Evolutionary conservation across 2,888 invertebrate genomes (phyloP), one percentile per base, ranked within the genome.

Genomic region (Tetranychus truncatus): DNA sequence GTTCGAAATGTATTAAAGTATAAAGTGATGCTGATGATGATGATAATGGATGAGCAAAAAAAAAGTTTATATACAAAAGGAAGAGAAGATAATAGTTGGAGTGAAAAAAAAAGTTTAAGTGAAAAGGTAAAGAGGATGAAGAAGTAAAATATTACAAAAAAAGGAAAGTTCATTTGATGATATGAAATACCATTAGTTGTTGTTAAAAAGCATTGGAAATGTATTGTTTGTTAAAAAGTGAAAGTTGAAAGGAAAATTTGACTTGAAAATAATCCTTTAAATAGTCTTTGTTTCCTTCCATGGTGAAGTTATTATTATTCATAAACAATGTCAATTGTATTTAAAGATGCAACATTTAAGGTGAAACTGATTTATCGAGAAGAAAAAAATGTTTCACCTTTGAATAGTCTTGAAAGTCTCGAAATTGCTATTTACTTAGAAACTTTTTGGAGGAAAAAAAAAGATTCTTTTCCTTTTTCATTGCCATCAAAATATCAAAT

Each of bases 111-210:
- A 55, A 55, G 11, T 55, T 55, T 55, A 55, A 24, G 11, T 9
- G n/a, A 69, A 69, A 69, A 24, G 21, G 69, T 24, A 24, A 69
- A 11, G n/a, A 24, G 21, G n/a, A 69, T 9, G 69, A 69, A 18
- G n/a, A 69, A 24, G 69, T 21, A 69, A 69, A 69, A 9, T 15
- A 69, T n/a, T 15, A 69, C 69, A 11, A 69, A n/a, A n/a, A 66
- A 66, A 34, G 34, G 34, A 34, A 34, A 34, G 34, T 34, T 34
- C 34, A 34, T 34, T 34, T 34, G 34, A 34, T 34, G 34, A 34
- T 34, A 34, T 34, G 34, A 34, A 34, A 34, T 34, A 34, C 34
- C 34, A 34, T 34, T 34, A 34, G 34, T 34, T 34, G 34, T 5
- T 34, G 34, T 34, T 34, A 34, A 34, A 34, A 34, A 5, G 34